Evolutionary conservation across 2,797 vertebrate genomes (phyloP).

Genomic region (Melopsittacus undulatus): DNA sequence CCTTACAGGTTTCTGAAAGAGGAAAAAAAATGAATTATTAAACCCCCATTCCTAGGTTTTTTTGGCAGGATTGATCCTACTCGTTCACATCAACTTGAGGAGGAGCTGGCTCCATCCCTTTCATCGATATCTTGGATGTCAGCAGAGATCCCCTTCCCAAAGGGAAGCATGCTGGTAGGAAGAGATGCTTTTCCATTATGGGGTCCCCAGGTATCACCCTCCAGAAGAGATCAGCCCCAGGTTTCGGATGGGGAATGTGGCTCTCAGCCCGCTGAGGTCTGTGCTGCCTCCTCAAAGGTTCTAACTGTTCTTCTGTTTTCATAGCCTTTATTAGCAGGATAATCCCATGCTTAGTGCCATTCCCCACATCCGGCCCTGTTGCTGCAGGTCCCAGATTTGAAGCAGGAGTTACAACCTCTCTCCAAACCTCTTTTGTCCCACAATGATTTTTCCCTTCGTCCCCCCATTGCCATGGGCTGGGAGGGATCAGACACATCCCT

Average conservation of each 20-base stretch:
- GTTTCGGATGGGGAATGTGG: accelerated
- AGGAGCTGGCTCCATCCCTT: not conserved
- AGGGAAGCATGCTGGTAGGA: not conserved
- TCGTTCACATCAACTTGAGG: accelerated
- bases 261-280: not conserved
- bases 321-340: not conserved
- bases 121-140: not conserved
- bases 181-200: not conserved
- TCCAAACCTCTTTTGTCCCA: not conserved
- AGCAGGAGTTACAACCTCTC: not conserved
- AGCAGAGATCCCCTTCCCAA: not conserved
- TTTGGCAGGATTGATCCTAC: not conserved
- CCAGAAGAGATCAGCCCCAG: not conserved
- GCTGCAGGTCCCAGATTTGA: not conserved
- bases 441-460: not conserved
- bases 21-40: accelerated
- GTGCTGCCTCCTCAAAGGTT: not conserved
- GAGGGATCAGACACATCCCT: not conserved
- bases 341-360: accelerated
- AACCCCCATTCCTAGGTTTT: not conserved
- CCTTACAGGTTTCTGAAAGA: not conserved
- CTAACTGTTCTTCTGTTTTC: not conserved
- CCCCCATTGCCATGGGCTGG: accelerated
- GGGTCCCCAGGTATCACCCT: accelerated
- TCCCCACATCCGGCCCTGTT: not conserved